A percentile compares a stretch with the other conserved stretches of the same genome.
phyloP scores from a whole-genome alignment of 2,113 vertebrate species.

The Carassius carassius region DNA sequence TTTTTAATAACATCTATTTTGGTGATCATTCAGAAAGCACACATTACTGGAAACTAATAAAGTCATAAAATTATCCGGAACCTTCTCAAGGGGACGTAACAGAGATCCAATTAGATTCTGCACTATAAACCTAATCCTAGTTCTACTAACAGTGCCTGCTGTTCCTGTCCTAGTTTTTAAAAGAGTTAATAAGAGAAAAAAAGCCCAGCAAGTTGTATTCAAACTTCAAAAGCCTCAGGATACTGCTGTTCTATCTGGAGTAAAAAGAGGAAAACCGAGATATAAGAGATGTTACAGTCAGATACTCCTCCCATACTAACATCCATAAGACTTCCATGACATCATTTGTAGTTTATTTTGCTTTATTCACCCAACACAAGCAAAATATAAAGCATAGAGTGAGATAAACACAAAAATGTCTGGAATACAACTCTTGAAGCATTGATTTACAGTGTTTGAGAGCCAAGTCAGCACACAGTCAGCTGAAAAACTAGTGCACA shows the following conservation, averaged over 20 bases:
- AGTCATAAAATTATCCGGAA: not conserved
- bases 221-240: conserved; percentile 49
- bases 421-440: not conserved
- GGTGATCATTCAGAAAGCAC: conserved; percentile 5
- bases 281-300: not conserved
- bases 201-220: conserved; percentile 24
- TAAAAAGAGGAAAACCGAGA: conserved; percentile 10
- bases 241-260: conserved; percentile 18
- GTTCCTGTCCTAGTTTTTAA: conserved; percentile 36
- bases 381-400: not conserved
- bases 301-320: not conserved
- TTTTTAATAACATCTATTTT: conserved; percentile 10
- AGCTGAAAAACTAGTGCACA: conserved; percentile 11
- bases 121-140: conserved; percentile 54
- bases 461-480: conserved; percentile 9
- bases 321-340: not conserved
- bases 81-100: conserved; percentile 12
- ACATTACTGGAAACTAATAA: conserved; percentile 16
- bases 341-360: not conserved
- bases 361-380: not conserved
- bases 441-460: not conserved
- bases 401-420: not conserved
- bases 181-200: conserved; percentile 11
- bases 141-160: conserved; percentile 14
- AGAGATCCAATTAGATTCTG: conserved; percentile 36